These are phyloP conservation scores for Babyrousa celebensis DNA, from an alignment of 2,797 vertebrate species.

Conservation along the genomic window DNA sequence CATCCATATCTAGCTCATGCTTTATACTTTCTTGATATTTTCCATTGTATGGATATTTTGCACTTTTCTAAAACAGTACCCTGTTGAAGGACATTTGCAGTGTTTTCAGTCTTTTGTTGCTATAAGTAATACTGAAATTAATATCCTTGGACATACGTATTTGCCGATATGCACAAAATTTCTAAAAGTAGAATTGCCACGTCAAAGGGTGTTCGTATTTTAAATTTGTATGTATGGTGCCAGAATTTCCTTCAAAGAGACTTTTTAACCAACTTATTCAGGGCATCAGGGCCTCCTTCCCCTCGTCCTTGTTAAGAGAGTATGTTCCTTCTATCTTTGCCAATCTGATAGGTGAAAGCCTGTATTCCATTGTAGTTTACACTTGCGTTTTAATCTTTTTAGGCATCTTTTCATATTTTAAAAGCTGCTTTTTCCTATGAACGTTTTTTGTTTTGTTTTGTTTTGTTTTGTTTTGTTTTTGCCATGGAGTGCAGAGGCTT, in stretches of 20 bases:
- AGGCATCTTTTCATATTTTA: slow-evolving; percentile 2
- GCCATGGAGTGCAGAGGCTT: no score
- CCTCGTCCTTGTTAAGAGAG: not conserved
- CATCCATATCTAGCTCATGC: not conserved
- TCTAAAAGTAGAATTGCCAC: slow-evolving; percentile 53
- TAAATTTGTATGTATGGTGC: slow-evolving; percentile 11
- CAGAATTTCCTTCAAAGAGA: slow-evolving; percentile 11
- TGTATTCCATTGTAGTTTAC: not conserved
- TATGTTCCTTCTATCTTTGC: not conserved
- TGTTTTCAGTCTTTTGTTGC: slow-evolving; percentile 39
- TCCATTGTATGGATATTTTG: not conserved
- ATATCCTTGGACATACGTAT: not conserved
- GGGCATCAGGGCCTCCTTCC: not conserved
- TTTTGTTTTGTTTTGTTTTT: no score
- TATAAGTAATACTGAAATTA: slow-evolving; percentile 28
- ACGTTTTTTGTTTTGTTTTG: not conserved
- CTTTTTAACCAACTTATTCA: not conserved
- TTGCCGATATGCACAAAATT: not conserved
- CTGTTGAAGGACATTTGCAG: not conserved
- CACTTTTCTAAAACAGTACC: not conserved
- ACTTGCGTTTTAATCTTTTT: not conserved
- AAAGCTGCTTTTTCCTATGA: not conserved
- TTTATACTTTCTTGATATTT: slow-evolving; percentile 42
- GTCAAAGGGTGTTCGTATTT: slow-evolving; percentile 51
- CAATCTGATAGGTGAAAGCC: not conserved